Evolutionary conservation across 2,888 invertebrate genomes (phyloP), one percentile per base, ranked within the genome.

Genomic region (Eustalomyia histrio): DNA sequence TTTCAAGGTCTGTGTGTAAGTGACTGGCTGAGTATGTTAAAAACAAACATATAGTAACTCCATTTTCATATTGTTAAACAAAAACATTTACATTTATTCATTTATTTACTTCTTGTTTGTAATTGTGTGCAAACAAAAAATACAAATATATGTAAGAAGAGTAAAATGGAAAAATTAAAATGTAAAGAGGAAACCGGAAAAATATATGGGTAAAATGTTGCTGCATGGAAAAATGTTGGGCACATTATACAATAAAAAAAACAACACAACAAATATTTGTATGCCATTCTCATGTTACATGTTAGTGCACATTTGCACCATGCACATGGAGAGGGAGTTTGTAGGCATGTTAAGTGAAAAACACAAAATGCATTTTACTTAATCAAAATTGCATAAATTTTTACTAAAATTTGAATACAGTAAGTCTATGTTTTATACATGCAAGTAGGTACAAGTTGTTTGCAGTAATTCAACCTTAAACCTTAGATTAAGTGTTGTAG

Each of bases 401-500:
- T 67, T 43, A 43, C 55, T 18, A 43, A 55, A 67, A 67, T 67
- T 24, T 39, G 14, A 67, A 67, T 57, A 43, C 55, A 47, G 21
- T 63, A 24, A 4, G 33, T 65, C 39, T 14, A 18, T 55, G 55
- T 16, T 65, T 65, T 47, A 47, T n/a, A 47, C 43, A 47, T 47
- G 6, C 5, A 5, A 10, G 35, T 43, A 1, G 60, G 17, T 12
- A 21, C 3, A 7, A 29, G 7, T 29, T 29, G 29, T 29, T 29
- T 29, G 7, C 29, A 33, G 64, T 69, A 69, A 76, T 74, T 53
- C 60, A 80, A 80, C 76, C 80, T 80, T 76, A 73, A 80, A 76
- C 80, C 80, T 73, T 73, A 55, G 29, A 60, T 55, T 33, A 64
- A 64, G 35, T 68, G 39, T 39, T 39, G 39, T 39, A 12, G 39